Base-by-base conservation (phyloP, 53 echinoderm and acorn worm species). In the Echinometra lucunter region DNA sequence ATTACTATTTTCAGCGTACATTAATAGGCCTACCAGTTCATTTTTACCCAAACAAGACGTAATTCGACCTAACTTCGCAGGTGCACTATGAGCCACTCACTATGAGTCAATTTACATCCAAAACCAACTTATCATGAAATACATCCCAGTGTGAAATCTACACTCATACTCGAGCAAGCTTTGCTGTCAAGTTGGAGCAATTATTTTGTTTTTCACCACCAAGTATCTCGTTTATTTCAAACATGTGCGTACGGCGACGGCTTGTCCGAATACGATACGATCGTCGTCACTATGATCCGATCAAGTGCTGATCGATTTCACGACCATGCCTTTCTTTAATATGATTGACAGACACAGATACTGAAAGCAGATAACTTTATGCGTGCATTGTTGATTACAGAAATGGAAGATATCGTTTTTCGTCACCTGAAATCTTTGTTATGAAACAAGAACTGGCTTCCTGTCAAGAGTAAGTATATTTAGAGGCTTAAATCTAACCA, bases 261-360 rank as follows among this genome's bases (percentile, higher is more conserved):
- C 63, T 21, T 53, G 88, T 30, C 88, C 55, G 88, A 88, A 88
- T 32, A n/a, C 88, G 88, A 88, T 88, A 88, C 88, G 88, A 88
- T 88, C 88, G 23, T 27, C 49, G 30, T 35, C 49, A 88, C 49
- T 28, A 9, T 32, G 88, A 88, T 49, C 49, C 88, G 88, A 88
- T 55, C 88, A 88, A 88, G 88, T 88, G 88, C n/a, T 88, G 88
- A 88, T 88, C 88, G 88, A 88, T 88, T 88, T 88, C 88, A 88
- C 45, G 88, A 88, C 56, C 88, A 28, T 34, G 88, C 32, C n/a
- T 56, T 55, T 49, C 35, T 38, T 19, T 75, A 74, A 0, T 49
- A 3, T 88, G 88, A 88, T 13, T 88, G 88, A 88, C 88, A 55
- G 49, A 18, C 88, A 8, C 88, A 32, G 88, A 88, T 88, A 28